Percentiles rank a stretch among this genome's conserved stretches.
phyloP scores from a whole-genome alignment of 2,113 vertebrate genomes.

The Corythaixoides concolor region DNA sequence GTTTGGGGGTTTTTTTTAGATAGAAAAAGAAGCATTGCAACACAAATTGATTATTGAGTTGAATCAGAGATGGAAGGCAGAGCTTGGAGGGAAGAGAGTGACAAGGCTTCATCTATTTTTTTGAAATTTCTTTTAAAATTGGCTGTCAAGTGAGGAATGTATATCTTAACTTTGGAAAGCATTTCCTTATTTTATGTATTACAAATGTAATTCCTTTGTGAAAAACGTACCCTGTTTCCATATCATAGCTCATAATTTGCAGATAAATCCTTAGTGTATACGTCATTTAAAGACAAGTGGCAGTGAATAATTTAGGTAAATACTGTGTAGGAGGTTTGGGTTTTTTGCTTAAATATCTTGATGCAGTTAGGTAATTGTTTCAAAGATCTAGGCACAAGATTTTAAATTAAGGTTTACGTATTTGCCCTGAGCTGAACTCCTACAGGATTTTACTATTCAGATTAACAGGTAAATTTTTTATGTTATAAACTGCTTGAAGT shows the following conservation, averaged over 20 bases:
- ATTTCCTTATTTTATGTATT: not conserved
- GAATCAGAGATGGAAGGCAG: not conserved
- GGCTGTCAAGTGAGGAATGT: not conserved
- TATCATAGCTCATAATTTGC: not conserved
- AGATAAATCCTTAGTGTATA: not conserved
- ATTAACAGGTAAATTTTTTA: not conserved
- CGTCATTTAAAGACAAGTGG: not conserved
- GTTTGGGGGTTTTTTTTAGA: not conserved
- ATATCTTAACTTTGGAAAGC: not conserved
- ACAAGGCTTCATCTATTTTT: not conserved
- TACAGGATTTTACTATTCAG: not conserved
- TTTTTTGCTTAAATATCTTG: not conserved
- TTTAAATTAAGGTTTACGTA: not conserved
- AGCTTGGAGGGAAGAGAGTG: not conserved
- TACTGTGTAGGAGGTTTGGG: not conserved
- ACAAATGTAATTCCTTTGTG: not conserved
- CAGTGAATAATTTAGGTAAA: not conserved
- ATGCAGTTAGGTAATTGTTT: not conserved
- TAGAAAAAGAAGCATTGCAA: not conserved
- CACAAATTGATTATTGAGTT: not conserved
- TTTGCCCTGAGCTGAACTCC: slow-evolving; percentile 6
- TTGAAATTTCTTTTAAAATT: not conserved
- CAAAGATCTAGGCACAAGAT: not conserved
- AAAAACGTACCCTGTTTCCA: not conserved
- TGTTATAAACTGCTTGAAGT: not conserved